Conservation (phyloP, 2,113 vertebrate genomes). For the Tonatia bakeri region DNA sequence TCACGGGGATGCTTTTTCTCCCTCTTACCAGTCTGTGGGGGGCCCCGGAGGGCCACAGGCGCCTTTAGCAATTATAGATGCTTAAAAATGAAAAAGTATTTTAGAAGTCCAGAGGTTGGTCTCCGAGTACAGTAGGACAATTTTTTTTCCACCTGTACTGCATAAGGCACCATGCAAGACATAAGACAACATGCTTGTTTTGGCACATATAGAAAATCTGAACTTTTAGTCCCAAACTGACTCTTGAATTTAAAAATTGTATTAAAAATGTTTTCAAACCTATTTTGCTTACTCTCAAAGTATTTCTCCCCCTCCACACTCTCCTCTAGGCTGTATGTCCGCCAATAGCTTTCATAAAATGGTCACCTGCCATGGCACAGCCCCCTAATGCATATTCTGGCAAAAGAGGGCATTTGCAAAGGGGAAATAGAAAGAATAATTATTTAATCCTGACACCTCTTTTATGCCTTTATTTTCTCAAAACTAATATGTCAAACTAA, state of each 20-base stretch:
- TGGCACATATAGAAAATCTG: not conserved
- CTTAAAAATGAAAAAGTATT: not conserved
- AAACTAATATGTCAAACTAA: slow-evolving; percentile 78
- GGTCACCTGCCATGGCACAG: not conserved
- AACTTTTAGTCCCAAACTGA: not conserved
- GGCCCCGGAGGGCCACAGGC: not conserved
- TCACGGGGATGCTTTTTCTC: not conserved
- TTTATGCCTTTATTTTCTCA: slow-evolving; percentile 65
- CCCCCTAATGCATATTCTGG: not conserved
- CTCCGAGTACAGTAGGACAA: not conserved
- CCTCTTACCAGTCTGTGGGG: not conserved
- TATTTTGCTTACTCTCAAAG: not conserved
- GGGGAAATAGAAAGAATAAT: slow-evolving; percentile 57
- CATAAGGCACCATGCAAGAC: not conserved
- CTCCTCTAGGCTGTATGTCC: not conserved
- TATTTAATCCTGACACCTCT: slow-evolving; percentile 73
- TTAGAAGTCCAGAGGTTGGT: not conserved
- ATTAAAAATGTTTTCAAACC: not conserved
- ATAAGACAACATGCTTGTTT: not conserved
- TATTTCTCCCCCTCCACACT: not conserved
- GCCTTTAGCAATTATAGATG: not conserved
- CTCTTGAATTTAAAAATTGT: not conserved
- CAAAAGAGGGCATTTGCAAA: slow-evolving; percentile 30
- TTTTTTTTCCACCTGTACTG: not conserved
- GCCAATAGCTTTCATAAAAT: not conserved